Evolutionary conservation across 2,888 invertebrate species (phyloP).

Genomic region (Apomyelois bistriatella): DNA sequence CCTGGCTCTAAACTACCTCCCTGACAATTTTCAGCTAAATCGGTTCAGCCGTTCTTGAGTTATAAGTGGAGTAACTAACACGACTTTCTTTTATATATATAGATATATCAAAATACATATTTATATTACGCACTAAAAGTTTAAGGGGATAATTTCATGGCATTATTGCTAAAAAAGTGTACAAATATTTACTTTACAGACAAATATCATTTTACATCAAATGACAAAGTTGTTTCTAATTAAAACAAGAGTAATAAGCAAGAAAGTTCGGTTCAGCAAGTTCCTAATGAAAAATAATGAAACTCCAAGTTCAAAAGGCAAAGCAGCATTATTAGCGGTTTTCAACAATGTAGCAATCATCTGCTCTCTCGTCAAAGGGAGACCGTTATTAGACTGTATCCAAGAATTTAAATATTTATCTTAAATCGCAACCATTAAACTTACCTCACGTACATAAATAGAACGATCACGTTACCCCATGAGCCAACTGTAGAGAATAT

Average conservation of each 20-base stretch:
- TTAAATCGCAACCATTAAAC: conserved; percentile 25
- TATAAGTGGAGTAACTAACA: too few species aligned
- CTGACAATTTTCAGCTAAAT: too few species aligned
- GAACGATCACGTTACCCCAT: conserved; percentile 85
- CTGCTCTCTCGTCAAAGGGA: neutral
- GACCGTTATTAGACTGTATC: neutral
- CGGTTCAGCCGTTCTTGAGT: too few species aligned
- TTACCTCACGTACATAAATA: conserved; percentile 86
- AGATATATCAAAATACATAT: too few species aligned
- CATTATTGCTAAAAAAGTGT: too few species aligned
- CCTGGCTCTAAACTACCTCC: too few species aligned
- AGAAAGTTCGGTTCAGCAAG: neutral
- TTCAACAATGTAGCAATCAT: neutral
- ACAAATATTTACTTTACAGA: too few species aligned
- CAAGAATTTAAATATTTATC: neutral
- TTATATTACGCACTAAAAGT: too few species aligned
- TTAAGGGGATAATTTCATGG: too few species aligned
- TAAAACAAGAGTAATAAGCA: neutral
- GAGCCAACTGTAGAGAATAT: conserved; percentile 83
- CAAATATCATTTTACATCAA: too few species aligned
- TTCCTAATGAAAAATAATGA: neutral
- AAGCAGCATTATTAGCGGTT: conserved; percentile 4
- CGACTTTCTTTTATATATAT: too few species aligned
- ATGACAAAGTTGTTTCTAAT: too few species aligned
- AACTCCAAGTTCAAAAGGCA: neutral